A percentile compares a stretch with the other conserved stretches of the same genome.
Conservation (phyloP, 2,888 invertebrate genomes). For the Agrenia bidenticulata region DNA sequence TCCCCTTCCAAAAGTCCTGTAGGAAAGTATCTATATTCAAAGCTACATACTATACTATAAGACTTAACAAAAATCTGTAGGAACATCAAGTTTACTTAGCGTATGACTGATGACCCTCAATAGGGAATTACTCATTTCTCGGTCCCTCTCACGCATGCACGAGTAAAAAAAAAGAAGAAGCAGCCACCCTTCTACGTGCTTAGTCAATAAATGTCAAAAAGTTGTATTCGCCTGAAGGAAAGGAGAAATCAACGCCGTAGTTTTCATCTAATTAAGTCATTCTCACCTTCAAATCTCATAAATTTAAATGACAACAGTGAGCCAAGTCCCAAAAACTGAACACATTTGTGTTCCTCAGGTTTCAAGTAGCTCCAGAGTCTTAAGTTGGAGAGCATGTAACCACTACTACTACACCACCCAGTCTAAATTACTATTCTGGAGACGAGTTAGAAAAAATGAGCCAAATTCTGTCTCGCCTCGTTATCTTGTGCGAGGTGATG, state of each 20-base stretch:
- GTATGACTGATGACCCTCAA: conserved; percentile 1
- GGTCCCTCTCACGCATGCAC: too few relatives aligned
- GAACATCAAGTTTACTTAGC: neutral
- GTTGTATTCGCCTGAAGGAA: neutral
- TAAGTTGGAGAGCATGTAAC: too few relatives aligned
- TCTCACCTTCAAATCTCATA: conserved; percentile 24
- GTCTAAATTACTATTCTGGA: neutral
- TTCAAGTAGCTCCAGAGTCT: too few relatives aligned
- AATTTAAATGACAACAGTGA: conserved; percentile 11
- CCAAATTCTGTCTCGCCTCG: conserved; percentile 4
- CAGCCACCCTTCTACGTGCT: neutral
- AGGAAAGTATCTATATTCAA: too few relatives aligned
- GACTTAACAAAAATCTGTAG: neutral
- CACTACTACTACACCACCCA: too few relatives aligned
- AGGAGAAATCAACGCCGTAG: neutral
- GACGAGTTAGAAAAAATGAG: conserved; percentile 6
- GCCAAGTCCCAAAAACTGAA: neutral
- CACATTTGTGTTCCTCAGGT: too few relatives aligned
- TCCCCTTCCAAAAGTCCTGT: too few relatives aligned
- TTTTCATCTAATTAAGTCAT: conserved; percentile 27
- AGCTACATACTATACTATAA: too few relatives aligned
- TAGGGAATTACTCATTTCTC: conserved; percentile 6
- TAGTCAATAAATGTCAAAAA: neutral
- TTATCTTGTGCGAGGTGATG: conserved; percentile 5
- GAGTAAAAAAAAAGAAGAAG: neutral